Evolutionary conservation across 1,140 invertebrate genomes (phyloP), one percentile per base, ranked within the genome.

Genomic region (Idris sp.): DNA sequence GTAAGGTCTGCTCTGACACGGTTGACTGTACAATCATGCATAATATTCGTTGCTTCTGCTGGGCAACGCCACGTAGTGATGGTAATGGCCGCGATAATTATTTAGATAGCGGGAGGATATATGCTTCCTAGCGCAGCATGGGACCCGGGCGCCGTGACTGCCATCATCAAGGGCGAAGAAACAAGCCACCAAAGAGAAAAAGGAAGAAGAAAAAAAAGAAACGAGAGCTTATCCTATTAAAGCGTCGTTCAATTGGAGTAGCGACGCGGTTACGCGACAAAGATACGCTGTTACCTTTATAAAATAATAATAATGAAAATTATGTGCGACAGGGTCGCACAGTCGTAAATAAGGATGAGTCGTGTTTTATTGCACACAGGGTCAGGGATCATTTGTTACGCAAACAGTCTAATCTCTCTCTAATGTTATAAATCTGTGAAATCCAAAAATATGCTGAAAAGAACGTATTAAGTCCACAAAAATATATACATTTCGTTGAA

Each of bases 1-100:
- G 53, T 59, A 53, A 65, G 26, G 28, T 64, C 49, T 40, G 48
- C 35, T 19, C 30, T 14, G 16, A 14, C 33, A 30, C 15, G 59
- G 10, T 48, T 51, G 44, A 38, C 18, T 46, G 69, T 59, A 36
- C 33, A 22, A 59, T 30, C 56, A 76, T 80, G 77, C 78, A 79
- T 83, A 81, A 84, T 83, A 84, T 84, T 79, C 76, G 78, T 76
- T 81, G 77, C 56, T 72, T 83, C 77, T 71, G 76, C 59, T 76
- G 82, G 81, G 84, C 83, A 84, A 82, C 81, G 81, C 79, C 79
- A 81, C 80, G 83, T n/a, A n/a, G n/a, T 81, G 81, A 85, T 83
- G 82, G 79, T 85, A 85, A 85, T 84, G 82, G 81, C 79, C 69
- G 83, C 80, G 83, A 85, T 85, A 85, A 85, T 85, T 85, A 85